Percentiles rank a stretch among this genome's conserved stretches.
Conservation (phyloP, 2,797 vertebrate species). For the Scleropages formosus region DNA sequence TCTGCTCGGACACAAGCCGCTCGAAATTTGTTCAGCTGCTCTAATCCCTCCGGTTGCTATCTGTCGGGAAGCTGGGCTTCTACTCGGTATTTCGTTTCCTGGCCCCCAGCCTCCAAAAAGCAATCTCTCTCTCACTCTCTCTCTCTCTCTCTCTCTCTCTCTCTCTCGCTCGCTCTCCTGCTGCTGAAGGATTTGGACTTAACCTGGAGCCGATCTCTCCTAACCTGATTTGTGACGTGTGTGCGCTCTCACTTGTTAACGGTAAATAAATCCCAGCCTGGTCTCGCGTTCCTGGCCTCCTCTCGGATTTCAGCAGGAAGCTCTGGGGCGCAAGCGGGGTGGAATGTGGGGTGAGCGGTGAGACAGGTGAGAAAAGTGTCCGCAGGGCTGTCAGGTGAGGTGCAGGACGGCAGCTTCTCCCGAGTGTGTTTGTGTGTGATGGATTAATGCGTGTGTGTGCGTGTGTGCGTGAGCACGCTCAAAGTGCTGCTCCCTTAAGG, state of each 20-base stretch:
- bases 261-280: conserved; percentile 4
- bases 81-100: conserved; percentile 39
- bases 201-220: conserved; percentile 32
- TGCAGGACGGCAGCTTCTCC: not conserved
- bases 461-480: too few relatives aligned
- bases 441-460: too few relatives aligned
- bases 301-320: not conserved
- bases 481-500: too few relatives aligned
- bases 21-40: conserved; percentile 59
- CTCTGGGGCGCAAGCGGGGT: not conserved
- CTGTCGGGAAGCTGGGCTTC: conserved; percentile 54
- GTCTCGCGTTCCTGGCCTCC: not conserved
- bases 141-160: conserved; percentile 1
- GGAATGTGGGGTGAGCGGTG: not conserved
- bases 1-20: conserved; percentile 53
- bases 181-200: conserved; percentile 34
- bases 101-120: conserved; percentile 19
- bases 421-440: conserved; percentile 26
- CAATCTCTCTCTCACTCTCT: conserved; percentile 6
- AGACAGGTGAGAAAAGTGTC: not conserved
- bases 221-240: conserved; percentile 20
- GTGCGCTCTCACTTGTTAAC: not conserved
- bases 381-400: not conserved
- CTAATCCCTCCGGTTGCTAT: conserved; percentile 54
- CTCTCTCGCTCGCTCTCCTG: conserved; percentile 30